Conservation (phyloP, 2,797 vertebrate species). For the Molossus alvarezi region DNA sequence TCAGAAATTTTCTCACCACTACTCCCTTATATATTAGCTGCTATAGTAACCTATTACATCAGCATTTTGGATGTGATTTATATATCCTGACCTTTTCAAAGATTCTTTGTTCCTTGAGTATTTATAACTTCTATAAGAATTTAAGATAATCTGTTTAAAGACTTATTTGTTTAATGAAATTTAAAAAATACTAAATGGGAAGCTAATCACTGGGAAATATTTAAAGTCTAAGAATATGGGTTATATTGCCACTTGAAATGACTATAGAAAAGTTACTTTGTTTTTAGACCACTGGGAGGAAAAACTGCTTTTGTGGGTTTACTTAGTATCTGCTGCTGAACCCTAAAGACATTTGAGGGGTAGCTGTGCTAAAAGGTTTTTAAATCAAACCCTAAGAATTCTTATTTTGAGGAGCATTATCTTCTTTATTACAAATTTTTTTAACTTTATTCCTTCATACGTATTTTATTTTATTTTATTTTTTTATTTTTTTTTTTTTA, state of each 20-base stretch:
- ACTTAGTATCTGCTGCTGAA: conserved; percentile 39
- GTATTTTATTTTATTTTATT: background rate
- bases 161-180: background rate
- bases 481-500: no score
- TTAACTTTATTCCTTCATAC: background rate
- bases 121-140: background rate
- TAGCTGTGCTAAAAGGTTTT: background rate
- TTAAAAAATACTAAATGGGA: conserved; percentile 33
- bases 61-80: conserved; percentile 36
- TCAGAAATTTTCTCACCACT: background rate
- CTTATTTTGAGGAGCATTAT: conserved; percentile 36
- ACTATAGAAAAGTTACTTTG: background rate
- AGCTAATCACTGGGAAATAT: conserved; percentile 8
- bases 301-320: conserved; percentile 24
- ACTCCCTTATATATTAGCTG: background rate
- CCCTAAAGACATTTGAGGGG: background rate
- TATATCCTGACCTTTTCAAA: background rate
- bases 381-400: background rate
- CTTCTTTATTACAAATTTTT: conserved; percentile 16
- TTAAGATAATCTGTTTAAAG: conserved; percentile 38
- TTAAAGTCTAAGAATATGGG: background rate
- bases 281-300: conserved; percentile 21
- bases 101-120: conserved; percentile 12
- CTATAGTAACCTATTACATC: background rate
- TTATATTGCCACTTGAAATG: conserved; percentile 28